Conservation (phyloP, 2,113 vertebrate species). For the Hippoglossus stenolepis region DNA sequence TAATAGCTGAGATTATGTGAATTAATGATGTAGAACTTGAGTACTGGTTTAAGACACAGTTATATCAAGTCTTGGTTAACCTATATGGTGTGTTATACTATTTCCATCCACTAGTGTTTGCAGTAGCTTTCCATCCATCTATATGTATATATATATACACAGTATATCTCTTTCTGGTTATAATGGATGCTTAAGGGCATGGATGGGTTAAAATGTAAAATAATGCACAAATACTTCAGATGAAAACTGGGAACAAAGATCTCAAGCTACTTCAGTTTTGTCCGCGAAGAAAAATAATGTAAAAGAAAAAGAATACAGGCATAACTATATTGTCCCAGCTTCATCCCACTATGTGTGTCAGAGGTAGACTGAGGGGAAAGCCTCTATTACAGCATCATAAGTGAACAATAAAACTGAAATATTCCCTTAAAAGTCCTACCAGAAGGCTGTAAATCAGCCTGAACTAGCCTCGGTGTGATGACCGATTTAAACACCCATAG, state of each 20-base stretch:
- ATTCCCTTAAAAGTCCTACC: constrained; percentile 47
- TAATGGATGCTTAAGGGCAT: not conserved
- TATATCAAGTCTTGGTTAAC: constrained; percentile 6
- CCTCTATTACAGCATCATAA: constrained; percentile 37
- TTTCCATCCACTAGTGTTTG: constrained; percentile 6
- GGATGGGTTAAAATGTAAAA: not conserved
- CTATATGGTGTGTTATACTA: not conserved
- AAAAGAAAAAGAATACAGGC: not conserved
- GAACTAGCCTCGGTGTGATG: constrained; percentile 50
- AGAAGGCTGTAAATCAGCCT: constrained; percentile 49
- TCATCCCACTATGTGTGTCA: constrained; percentile 37
- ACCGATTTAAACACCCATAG: constrained; percentile 60
- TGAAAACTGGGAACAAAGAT: not conserved
- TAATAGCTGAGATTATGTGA: constrained; percentile 20
- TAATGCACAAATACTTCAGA: not conserved
- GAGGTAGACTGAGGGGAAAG: constrained; percentile 27
- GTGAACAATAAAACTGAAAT: constrained; percentile 60
- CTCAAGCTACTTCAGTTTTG: not conserved
- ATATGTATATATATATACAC: too few relatives aligned
- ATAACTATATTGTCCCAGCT: not conserved
- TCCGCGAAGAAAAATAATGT: not conserved
- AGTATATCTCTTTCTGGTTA: too few relatives aligned
- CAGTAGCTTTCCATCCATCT: too few relatives aligned
- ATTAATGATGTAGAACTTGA: constrained; percentile 31
- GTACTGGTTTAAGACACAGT: constrained; percentile 7